Evolutionary conservation across 1,140 invertebrate genomes (phyloP), one percentile per base, ranked within the genome.

Genomic region (Aethina tumida): DNA sequence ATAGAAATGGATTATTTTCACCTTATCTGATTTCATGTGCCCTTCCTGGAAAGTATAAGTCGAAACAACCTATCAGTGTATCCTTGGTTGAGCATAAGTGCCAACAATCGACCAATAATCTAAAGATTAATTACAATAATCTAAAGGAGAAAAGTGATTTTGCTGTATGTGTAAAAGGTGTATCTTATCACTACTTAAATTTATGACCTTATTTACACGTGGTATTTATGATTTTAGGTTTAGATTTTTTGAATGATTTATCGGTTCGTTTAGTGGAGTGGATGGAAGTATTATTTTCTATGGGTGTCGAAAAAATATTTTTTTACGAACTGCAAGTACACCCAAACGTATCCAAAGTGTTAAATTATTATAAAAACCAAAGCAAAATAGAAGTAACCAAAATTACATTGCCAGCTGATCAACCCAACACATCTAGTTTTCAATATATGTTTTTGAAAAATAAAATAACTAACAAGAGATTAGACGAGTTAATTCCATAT

Each of bases 401-500:
- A 0, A 60, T 96, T 9, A 91, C 87, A 0, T 63, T 95, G 29
- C 87, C 90, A 0, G 91, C 90, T 1, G 84, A 87, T 0, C 86
- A 90, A 54, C 89, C 90, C 0, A 95, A 94, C 56, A 71, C 87
- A 8, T 86, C 84, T 0, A 78, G 79, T 0, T 80, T 92, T 34
- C 80, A 89, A 52, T 86, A 92, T 58, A 70, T 89, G 61, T 93
- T 89, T 52, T 68, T 93, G 4, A 84, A 83, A 26, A 87, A 87
- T 57, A 88, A 86, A 59, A 79, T 82, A 3, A 92, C 84, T 53
- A 77, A 91, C 61, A 95, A 95, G 58, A 68, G 92, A 5, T 87
- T 94, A 55, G 91, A 94, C 61, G 92, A 96, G 60, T 69, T 96
- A 25, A 92, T 96, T 47, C 90, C 92, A 1, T 95, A 95, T 68